Conservation (phyloP, 2,888 invertebrate genomes). For the Nephrocerus scutellatus region DNA sequence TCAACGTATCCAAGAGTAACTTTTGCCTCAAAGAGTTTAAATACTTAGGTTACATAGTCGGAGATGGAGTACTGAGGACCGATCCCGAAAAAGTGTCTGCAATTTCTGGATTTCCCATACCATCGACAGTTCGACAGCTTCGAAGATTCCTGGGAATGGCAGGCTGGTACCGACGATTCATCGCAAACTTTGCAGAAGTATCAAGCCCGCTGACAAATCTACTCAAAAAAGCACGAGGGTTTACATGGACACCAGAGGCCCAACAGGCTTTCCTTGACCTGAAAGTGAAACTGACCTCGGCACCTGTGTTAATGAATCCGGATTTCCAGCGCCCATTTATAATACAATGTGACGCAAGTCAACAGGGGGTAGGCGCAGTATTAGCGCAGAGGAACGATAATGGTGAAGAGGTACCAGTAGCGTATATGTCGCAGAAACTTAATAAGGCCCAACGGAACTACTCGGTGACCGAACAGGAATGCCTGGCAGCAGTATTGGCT, state of each 20-base stretch:
- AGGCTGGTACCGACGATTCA: constrained; percentile 21
- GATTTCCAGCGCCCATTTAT: constrained; percentile 15
- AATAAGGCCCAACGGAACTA: constrained; percentile 16
- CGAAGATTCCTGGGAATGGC: constrained; percentile 20
- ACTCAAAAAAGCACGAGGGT: constrained; percentile 7
- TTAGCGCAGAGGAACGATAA: constrained; percentile 11
- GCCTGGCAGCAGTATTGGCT: constrained; percentile 9
- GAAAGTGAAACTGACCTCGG: constrained; percentile 9
- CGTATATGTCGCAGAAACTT: constrained; percentile 17
- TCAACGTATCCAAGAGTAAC: constrained; percentile 13
- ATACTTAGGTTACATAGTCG: constrained; percentile 16
- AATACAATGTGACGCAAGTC: constrained; percentile 15
- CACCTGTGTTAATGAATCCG: constrained; percentile 11
- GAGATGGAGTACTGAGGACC: constrained; percentile 10
- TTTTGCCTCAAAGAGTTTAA: constrained; percentile 14
- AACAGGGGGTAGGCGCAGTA: constrained; percentile 12
- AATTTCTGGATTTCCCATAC: constrained; percentile 12
- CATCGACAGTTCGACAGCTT: constrained; percentile 13
- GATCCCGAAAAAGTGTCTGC: constrained; percentile 15
- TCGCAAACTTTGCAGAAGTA: constrained; percentile 15
- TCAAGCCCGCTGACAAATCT: constrained; percentile 18
- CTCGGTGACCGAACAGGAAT: constrained; percentile 11
- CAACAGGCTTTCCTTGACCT: constrained; percentile 6
- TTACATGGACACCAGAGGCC: constrained; percentile 1
- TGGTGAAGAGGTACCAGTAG: constrained; percentile 11